Base-by-base conservation (phyloP, 2,797 vertebrate genomes). In the Acrossocheilus fasciatus region DNA sequence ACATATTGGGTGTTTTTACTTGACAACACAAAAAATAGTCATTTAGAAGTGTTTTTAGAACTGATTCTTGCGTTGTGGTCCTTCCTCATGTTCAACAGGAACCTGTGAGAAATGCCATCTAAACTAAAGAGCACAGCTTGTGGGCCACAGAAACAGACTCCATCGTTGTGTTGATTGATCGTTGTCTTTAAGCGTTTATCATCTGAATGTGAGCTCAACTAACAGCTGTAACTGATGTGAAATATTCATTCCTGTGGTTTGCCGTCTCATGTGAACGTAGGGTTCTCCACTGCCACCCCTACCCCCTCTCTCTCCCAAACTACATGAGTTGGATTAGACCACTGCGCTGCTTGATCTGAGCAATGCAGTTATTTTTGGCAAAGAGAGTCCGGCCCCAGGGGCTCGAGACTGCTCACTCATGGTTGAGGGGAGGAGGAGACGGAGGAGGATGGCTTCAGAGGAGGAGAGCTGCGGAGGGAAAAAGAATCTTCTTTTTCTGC, bases 361-460 rank as follows among this genome's bases (percentile, higher is more conserved):
- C 78, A 59, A 45, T 50, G 62, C 59, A 76, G 87, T 89, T 91
- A 91, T 91, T 91, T 89, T 89, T 78, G 87, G 86, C 82, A 45
- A 73, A 69, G 70, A 85, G 84, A 89, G 86, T 88, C 72, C 47
- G 57, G 86, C 87, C 87, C 50, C 59, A 54, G 74, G 86, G 86
- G 81, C 72, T 66, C 41, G 62, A 43, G 73, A 84, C 89, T 83
- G 77, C 86, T 89, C 87, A 80, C 70, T 89, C 82, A 83, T 85
- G 86, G 86, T 81, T 75, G 62, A 75, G 26, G 69, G 78, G 77
- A 84, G 82, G 84, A 68, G 86, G 80, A 64, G 76, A 80, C 47
- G 68, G 88, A 77, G 85, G 86, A 39, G 72, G 76, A 66, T 36
- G 45, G 81, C 64, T 62, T 76, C 78, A 75, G 75, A 82, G 47